Percentiles rank a stretch among this genome's conserved stretches.
Conservation (phyloP, 2,888 invertebrate genomes). For the Trileptium ribeirensis region DNA sequence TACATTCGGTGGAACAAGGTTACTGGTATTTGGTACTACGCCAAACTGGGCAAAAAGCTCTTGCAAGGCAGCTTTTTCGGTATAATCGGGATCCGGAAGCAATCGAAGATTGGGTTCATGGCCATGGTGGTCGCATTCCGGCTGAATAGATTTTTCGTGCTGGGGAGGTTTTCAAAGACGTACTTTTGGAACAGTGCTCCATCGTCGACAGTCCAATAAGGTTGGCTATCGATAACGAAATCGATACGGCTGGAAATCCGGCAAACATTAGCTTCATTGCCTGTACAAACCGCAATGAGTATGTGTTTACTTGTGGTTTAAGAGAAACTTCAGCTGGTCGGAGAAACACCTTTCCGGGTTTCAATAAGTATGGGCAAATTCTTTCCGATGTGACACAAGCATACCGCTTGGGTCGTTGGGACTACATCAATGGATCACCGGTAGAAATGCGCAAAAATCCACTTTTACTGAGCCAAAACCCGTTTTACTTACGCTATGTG, state of each 20-base stretch:
- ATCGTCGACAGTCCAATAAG: background rate
- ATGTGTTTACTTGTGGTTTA: background rate
- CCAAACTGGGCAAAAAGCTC: background rate
- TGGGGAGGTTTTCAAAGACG: background rate
- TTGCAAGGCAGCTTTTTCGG: background rate
- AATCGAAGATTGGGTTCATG: background rate
- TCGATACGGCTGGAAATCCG: background rate
- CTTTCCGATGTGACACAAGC: background rate
- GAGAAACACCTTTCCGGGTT: background rate
- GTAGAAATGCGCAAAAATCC: background rate
- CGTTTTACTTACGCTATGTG: background rate
- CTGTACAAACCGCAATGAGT: background rate
- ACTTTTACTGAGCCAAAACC: background rate
- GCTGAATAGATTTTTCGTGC: background rate
- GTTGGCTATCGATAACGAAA: background rate
- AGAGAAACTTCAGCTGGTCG: background rate
- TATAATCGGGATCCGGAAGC: background rate
- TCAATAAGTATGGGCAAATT: background rate
- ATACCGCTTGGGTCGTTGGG: background rate
- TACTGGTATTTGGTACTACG: background rate
- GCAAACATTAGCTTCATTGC: background rate
- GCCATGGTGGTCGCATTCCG: background rate
- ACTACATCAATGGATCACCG: background rate
- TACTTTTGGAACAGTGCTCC: background rate
- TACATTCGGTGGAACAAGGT: background rate